Percentiles rank a stretch among this genome's conserved stretches.
These are phyloP conservation scores for Lasioglossum morio DNA, from an alignment of 2,888 invertebrate species.

Conservation along the genomic window DNA sequence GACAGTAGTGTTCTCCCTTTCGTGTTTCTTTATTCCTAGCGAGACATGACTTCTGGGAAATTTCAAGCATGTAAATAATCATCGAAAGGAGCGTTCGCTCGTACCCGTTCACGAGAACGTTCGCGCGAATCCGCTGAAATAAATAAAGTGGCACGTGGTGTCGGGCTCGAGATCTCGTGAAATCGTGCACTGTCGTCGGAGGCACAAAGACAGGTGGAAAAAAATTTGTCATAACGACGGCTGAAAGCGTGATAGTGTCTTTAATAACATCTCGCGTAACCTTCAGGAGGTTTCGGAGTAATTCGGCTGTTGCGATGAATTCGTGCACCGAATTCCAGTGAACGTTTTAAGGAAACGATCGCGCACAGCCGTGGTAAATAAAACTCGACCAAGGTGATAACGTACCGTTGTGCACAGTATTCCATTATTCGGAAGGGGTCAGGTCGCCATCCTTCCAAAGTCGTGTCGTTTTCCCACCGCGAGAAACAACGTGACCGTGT, in stretches of 20 bases:
- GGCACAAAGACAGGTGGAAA: slow-evolving; percentile 57
- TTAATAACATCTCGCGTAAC: slow-evolving; percentile 55
- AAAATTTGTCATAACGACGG: slow-evolving; percentile 55
- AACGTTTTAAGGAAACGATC: slow-evolving; percentile 29
- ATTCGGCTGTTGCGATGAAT: slow-evolving; percentile 30
- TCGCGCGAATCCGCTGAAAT: background rate
- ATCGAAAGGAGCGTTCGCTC: background rate
- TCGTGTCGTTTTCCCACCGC: slow-evolving; percentile 69
- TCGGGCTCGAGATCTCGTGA: slow-evolving; percentile 1
- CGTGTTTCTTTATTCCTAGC: slow-evolving; percentile 20
- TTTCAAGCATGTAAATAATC: slow-evolving; percentile 14
- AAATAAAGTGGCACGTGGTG: slow-evolving; percentile 56
- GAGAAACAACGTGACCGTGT: slow-evolving; percentile 61
- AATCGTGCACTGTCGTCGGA: slow-evolving; percentile 33
- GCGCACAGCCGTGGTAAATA: slow-evolving; percentile 39
- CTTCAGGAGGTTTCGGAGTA: slow-evolving; percentile 38
- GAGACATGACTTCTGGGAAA: slow-evolving; percentile 42
- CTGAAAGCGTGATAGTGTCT: slow-evolving; percentile 50
- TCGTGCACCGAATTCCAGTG: slow-evolving; percentile 17
- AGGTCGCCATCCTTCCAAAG: slow-evolving; percentile 80
- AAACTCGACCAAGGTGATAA: slow-evolving; percentile 42
- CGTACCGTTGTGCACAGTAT: slow-evolving; percentile 80
- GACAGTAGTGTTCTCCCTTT: slow-evolving; percentile 58
- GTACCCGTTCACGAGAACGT: background rate
- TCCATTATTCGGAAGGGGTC: slow-evolving; percentile 82